Base-by-base conservation (phyloP, 35 echinoderm and acorn worm genomes). In the Apostichopus californicus region DNA sequence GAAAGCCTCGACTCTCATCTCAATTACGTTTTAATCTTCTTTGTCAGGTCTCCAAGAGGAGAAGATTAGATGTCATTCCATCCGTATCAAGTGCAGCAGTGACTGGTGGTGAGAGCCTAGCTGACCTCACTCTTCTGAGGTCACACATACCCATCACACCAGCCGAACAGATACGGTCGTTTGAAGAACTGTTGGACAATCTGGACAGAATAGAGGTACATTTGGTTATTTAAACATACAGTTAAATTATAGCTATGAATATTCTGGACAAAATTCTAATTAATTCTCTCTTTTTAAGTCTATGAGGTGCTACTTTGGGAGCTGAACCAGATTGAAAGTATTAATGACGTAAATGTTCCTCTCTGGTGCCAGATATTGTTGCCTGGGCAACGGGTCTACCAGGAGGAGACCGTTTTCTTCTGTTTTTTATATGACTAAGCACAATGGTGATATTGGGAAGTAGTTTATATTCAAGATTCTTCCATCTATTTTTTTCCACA, bases 131-230 rank as follows among this genome's bases (percentile, higher is more conserved):
- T 17, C 57, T 86, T 5, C 52, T 65, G 5, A 86, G 75, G 68
- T 68, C 81, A 24, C 70, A 77, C 25, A 9, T 73, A 23, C 34
- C 73, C 18, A 95, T 78, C 78, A 91, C 94, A 8, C 95, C 95
- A 21, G 11, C 95, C 55, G 92, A 93, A 55, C 95, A 99, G 72
- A 95, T 99, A 73, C 93, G 86, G 56, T 94, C 97, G 3, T 99
- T 96, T 95, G 88, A 99, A 55, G 91, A 99, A 14, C 77, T 99
- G 11, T 54, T 96, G 21, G 34, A 88, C 57, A 99, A 95, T 78
- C 52, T 99, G 55, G 95, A 99, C 8, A 94, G 95, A 70, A 26
- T 99, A 9, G 95, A 99, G 97, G 97, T 99, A 91, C 9, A 28
- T 52, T 9, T 73, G 3, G 3, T 46, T 46, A 46, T 46, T 2